Conservation (phyloP, 1,140 invertebrate species). For the Diorhabda elongata region DNA sequence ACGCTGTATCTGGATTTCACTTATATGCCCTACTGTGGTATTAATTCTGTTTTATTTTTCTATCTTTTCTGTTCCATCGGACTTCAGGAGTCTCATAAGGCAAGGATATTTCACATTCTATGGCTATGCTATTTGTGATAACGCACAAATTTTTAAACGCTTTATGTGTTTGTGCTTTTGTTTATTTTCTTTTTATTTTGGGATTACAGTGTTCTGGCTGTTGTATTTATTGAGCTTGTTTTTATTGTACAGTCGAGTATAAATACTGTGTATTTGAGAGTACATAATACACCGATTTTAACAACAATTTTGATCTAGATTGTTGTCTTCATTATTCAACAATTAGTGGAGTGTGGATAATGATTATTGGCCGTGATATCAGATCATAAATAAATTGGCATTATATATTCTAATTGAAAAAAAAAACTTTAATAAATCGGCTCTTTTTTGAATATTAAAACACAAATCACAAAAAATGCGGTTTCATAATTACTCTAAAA, state of each 20-base stretch:
- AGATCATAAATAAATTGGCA: no score
- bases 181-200: conserved; percentile 17
- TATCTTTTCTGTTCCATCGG: conserved; percentile 42
- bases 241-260: background rate
- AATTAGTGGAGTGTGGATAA: no score
- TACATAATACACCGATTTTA: background rate
- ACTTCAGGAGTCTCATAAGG: conserved; percentile 58
- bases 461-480: no score
- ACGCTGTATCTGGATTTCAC: no score
- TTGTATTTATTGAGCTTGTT: background rate
- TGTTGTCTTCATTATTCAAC: no score
- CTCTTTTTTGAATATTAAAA: no score
- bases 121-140: conserved; percentile 36
- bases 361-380: no score
- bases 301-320: no score
- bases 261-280: background rate
- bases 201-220: conserved; percentile 5
- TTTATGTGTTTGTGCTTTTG: conserved; percentile 20
- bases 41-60: conserved; percentile 41
- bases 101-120: conserved; percentile 48
- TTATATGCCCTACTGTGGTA: conserved; percentile 4
- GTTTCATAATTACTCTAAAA: no score
- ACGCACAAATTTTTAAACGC: conserved; percentile 27
- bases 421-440: no score
- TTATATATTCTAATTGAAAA: no score